Evolutionary conservation across 2,113 vertebrate genomes (phyloP), one percentile per base, ranked within the genome.

Genomic region (Trachemys scripta): DNA sequence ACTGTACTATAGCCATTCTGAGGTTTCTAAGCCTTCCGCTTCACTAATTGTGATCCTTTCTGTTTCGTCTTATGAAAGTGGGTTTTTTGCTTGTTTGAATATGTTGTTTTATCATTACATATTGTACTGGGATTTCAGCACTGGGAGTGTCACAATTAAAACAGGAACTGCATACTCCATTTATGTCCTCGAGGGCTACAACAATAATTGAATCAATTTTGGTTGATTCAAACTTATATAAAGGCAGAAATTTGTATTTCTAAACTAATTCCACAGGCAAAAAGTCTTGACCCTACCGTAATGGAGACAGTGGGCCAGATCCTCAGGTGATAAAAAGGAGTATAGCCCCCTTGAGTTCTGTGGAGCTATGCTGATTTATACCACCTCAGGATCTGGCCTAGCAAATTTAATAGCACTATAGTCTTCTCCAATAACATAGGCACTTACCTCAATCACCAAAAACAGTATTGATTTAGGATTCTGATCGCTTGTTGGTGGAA

Each of bases 221-320:
- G 3, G 84, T 92, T 83, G 76, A 89, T 49, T 91, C 89, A 83
- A 14, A 79, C 49, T 81, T 81, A 88, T 2, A 29, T 76, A 88
- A 90, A 96, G 82, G 72, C 20, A 84, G 50, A 10, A 80, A 87
- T 97, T 69, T 91, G 69, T 56, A 94, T 96, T 97, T 95, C 85
- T 79, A 88, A 93, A 92, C 19, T 90, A 95, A 96, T 95, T 94
- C 90, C 10, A 87, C 1, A 69, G 75, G 84, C 84, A 95, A 90
- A 65, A 95, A 31, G 11, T 88, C 35, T 57, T 72, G 62, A 54
- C 65, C n/a, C 27, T 1, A 20, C 12, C 47, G 59, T 92, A 51
- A 96, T 90, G 75, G 79, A 85, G 90, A 87, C 65, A 90, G 47
- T 35, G 79, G 85, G 54, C 50, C 3, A 10, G 59, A 59, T 12